A percentile compares a stretch with the other conserved stretches of the same genome.
Conservation (phyloP, 1,140 invertebrate genomes). For the Zaprionus tsacasi region DNA sequence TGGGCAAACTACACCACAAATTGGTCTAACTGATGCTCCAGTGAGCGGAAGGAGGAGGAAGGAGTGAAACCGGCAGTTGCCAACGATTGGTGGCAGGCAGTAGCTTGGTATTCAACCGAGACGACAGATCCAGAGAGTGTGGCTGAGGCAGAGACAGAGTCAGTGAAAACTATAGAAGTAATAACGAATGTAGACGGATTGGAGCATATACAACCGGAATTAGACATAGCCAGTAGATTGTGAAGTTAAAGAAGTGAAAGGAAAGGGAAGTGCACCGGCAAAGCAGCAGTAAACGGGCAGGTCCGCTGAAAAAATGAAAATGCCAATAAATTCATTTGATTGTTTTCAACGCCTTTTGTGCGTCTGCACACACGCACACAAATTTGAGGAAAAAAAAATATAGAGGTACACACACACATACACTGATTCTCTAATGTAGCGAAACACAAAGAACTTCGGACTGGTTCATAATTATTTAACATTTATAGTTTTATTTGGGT, state of each 20-base stretch:
- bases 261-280: slow-evolving; percentile 14
- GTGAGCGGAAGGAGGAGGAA: not conserved
- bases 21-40: slow-evolving; percentile 77
- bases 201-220: slow-evolving; percentile 14
- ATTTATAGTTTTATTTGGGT: slow-evolving; percentile 33
- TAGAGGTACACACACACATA: not conserved
- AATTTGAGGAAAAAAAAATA: not conserved
- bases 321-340: slow-evolving; percentile 46
- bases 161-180: not conserved
- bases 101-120: slow-evolving; percentile 12
- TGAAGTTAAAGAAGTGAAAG: slow-evolving; percentile 13
- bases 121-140: not conserved
- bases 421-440: slow-evolving; percentile 16
- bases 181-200: not conserved
- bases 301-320: slow-evolving; percentile 40
- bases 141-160: not conserved
- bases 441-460: slow-evolving; percentile 22
- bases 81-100: slow-evolving; percentile 1
- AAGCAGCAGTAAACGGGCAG: slow-evolving; percentile 3
- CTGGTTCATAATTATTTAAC: slow-evolving; percentile 30
- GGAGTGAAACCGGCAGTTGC: not conserved
- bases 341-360: slow-evolving; percentile 57
- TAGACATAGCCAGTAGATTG: slow-evolving; percentile 18
- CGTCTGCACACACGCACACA: slow-evolving; percentile 19
- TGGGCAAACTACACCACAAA: slow-evolving; percentile 78